Evolutionary conservation across 2,888 invertebrate genomes (phyloP), one percentile per base, ranked within the genome.

Genomic region (Priocnemis perturbator): DNA sequence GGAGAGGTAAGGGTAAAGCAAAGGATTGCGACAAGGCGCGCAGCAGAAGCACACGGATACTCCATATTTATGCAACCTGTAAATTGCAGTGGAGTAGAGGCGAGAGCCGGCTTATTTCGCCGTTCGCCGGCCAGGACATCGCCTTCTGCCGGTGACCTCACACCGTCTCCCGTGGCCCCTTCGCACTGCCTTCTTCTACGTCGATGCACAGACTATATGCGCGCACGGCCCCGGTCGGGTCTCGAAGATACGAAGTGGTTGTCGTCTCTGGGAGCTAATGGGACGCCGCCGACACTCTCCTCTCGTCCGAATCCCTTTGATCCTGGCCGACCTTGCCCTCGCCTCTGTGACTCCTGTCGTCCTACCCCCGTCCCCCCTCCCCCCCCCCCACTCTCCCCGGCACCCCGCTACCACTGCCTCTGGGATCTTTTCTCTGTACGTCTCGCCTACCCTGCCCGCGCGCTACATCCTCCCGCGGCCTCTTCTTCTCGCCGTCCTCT

Each of bases 181-280:
- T 50, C 17, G 4, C 7, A 14, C 50, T n/a, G 50, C 50, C 50
- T 50, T 50, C 50, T 50, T 50, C 50, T 50, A 19, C 17, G 50
- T 50, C 17, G 50, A 72, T 63, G 63, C 65, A 67, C 73, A 52
- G 60, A 60, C 15, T 17, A 50, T 37, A 20, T 20, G 57, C 50
- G 50, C 59, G 71, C 69, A 64, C 64, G 60, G 70, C 61, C 61
- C 37, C 62, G 66, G 60, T 58, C 60, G 67, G 68, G 67, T 73
- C 70, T 63, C 63, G 70, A 72, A 84, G 78, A 82, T 82, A 81
- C 82, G 79, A 80, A 75, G 76, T 74, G 83, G 82, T 82, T 79
- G 81, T 82, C 81, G 80, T 84, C 84, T 82, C 73, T 85, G 85
- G 85, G 76, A 85, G 86, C 86, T 86, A 86, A 85, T 86, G 86